Percentiles rank a stretch among this genome's conserved stretches.
Conservation (phyloP, 2,797 vertebrate genomes). For the Austrolebias charrua region DNA sequence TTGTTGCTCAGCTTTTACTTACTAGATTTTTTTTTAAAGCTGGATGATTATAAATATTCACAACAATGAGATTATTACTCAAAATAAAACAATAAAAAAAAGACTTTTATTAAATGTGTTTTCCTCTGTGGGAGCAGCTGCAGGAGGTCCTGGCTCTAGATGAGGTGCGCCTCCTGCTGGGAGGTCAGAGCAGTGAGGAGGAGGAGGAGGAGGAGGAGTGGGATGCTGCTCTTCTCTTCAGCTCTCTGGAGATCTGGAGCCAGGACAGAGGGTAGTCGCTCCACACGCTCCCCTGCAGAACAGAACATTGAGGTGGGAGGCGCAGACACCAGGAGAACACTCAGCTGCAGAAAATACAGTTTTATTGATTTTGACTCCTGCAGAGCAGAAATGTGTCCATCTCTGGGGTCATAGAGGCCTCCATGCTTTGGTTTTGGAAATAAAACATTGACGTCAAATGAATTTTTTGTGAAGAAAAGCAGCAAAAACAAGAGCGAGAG, state of each 20-base stretch:
- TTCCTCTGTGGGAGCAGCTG: too few species aligned
- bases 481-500: too few species aligned
- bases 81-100: neutral
- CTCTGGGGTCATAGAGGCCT: too few species aligned
- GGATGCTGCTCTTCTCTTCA: constrained; percentile 67
- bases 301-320: constrained; percentile 52
- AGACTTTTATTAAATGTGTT: too few species aligned
- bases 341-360: constrained; percentile 17
- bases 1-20: too few species aligned
- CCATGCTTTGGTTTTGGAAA: too few species aligned
- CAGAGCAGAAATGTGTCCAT: neutral
- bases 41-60: too few species aligned
- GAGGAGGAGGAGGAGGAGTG: constrained; percentile 39
- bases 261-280: constrained; percentile 78
- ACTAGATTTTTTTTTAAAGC: too few species aligned
- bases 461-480: too few species aligned
- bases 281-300: constrained; percentile 71
- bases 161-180: constrained; percentile 72
- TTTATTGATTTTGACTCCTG: constrained; percentile 9
- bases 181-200: constrained; percentile 42
- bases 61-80: too few species aligned
- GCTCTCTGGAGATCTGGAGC: constrained; percentile 79
- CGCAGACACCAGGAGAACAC: constrained; percentile 50
- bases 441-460: too few species aligned
- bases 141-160: constrained; percentile 35